A percentile compares a stretch with the other conserved stretches of the same genome.
Evolutionary conservation across 2,797 vertebrate genomes (phyloP).

Genomic region (Coreius guichenoti): DNA sequence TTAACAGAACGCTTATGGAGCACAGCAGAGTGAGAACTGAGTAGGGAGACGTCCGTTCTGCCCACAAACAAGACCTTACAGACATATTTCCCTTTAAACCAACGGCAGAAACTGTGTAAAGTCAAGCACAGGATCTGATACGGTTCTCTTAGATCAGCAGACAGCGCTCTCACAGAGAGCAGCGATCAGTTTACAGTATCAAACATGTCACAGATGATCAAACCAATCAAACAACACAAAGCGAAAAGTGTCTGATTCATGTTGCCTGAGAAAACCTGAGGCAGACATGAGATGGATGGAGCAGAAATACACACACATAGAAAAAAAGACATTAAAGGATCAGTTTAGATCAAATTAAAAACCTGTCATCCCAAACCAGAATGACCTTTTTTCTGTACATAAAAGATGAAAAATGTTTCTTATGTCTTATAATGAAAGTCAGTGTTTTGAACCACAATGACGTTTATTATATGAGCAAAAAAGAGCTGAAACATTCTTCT

Average conservation of each 20-base stretch:
- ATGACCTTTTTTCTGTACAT: neutral
- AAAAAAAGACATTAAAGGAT: neutral
- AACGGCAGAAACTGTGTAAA: constrained; percentile 6
- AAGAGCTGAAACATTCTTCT: neutral
- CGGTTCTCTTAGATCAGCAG: constrained; percentile 18
- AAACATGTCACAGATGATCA: constrained; percentile 23
- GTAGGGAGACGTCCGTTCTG: neutral
- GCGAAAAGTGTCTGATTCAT: neutral
- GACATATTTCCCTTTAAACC: neutral
- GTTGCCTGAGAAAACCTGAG: constrained; percentile 19
- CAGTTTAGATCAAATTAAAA: neutral
- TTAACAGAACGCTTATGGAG: neutral
- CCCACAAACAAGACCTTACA: neutral
- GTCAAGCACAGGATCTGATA: neutral
- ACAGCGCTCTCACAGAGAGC: constrained; percentile 58
- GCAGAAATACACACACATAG: neutral
- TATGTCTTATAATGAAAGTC: neutral
- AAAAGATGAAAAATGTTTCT: neutral
- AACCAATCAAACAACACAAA: constrained; percentile 4
- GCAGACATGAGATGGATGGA: neutral
- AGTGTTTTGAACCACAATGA: neutral
- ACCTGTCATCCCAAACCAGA: neutral
- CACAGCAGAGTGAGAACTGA: neutral
- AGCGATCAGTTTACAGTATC: constrained; percentile 46
- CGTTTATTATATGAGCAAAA: neutral